Evolutionary conservation across 2,113 vertebrate species (phyloP), one percentile per base, ranked within the genome.

Genomic region (Polyodon spathula): DNA sequence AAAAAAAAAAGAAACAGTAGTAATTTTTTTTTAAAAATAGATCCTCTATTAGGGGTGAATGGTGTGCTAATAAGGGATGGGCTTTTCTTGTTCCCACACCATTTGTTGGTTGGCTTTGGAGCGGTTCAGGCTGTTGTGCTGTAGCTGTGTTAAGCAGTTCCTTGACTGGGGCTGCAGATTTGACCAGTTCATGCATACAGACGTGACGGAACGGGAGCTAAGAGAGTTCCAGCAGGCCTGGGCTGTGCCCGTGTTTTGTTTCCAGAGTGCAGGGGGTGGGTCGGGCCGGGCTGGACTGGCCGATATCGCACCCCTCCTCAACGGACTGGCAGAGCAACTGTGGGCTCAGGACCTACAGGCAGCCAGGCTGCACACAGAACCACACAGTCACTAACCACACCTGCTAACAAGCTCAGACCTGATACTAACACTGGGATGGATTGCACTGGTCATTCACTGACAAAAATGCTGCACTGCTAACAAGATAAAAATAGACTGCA

Each of bases 171-270:
- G 12, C 5, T 42, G 58, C 73, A 91, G 91, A 64, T 94, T 92
- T 42, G 94, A 98, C 71, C 89, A 93, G 66, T 91, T 88, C 75
- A 82, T 91, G 66, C 93, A 94, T 78, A 86, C 91, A 0, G 94
- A 92, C 0, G 90, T 98, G 68, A 81, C 87, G 0, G 90, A 93
- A 65, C 67, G 62, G 3, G 92, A 96, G 2, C 73, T 96, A 58
- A 65, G 27, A 0, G 69, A 75, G 40, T 95, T 94, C 65, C 78
- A 87, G 72, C 77, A 76, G 52, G 56, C 70, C 1, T 86, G 81
- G 88, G 71, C 82, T 1, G 66, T 93, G 56, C 91, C 80, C 0
- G 81, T 97, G 61, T 74, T 94, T 66, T 84, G 88, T 51, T 77
- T 78, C 0, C 72, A 84, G 63, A 78, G 79, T 0, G 67, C 70